Conservation (phyloP, 2,797 vertebrate species). For the Syndactyla subalaris region DNA sequence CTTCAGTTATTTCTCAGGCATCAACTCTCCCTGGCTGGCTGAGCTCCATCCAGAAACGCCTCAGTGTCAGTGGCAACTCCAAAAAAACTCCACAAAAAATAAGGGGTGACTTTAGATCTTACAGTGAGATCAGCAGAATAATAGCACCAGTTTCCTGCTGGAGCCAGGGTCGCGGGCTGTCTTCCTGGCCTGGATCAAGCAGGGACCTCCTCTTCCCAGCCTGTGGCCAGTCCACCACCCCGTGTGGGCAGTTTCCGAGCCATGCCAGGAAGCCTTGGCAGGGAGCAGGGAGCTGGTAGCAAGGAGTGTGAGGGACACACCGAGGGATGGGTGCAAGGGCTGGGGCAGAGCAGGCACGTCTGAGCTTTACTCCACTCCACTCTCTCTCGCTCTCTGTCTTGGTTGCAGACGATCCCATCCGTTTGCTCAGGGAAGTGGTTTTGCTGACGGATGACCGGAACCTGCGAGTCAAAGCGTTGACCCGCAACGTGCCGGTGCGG, state of each 20-base stretch:
- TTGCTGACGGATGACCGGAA: constrained; percentile 97
- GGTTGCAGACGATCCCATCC: constrained; percentile 88
- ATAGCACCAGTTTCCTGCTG: constrained; percentile 70
- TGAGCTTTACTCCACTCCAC: neutral
- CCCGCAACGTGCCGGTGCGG: constrained; percentile 93
- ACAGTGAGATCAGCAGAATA: constrained; percentile 66
- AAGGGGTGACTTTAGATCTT: constrained; percentile 53
- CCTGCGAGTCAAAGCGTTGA: constrained; percentile 95
- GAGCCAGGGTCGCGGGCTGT: constrained; percentile 28
- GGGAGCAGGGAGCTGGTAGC: neutral
- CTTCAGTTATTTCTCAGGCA: constrained; percentile 39
- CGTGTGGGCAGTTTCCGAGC: fast-evolving
- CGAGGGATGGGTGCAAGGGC: neutral
- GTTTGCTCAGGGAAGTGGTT: constrained; percentile 92
- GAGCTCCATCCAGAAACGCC: constrained; percentile 55
- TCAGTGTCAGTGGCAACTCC: constrained; percentile 28
- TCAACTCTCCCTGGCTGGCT: constrained; percentile 23
- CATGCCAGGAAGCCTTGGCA: neutral
- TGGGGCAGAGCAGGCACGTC: neutral
- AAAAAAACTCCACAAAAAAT: neutral
- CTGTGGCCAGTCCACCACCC: neutral
- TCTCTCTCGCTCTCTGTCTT: neutral
- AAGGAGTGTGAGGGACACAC: fast-evolving
- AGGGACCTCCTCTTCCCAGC: constrained; percentile 30
- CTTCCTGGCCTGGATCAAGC: constrained; percentile 59